Evolutionary conservation across 2,888 invertebrate genomes (phyloP), one percentile per base, ranked within the genome.

Genomic region (Chouioia cunea): DNA sequence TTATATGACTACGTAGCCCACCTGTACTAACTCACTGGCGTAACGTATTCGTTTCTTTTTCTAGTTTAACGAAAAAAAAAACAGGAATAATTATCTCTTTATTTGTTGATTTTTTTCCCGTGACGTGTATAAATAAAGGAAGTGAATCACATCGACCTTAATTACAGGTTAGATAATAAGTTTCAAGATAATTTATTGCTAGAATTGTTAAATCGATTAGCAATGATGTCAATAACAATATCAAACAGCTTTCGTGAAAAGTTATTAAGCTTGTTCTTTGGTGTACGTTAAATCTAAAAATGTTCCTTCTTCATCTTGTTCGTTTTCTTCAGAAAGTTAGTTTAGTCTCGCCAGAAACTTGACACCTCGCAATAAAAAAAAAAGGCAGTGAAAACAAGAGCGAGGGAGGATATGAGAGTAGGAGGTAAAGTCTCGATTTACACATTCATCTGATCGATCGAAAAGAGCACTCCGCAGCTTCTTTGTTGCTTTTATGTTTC

Each of bases 351-450:
- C 47, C n/a, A 15, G 67, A 65, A 71, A 71, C 44, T 60, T 46
- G 67, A 71, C 57, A 68, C 68, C 52, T 65, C 44, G 47, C 10
- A 20, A 27, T 48, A 36, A 36, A 58, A 48, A 56, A 59, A 52
- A 53, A 60, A 18, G 48, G 6, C 16, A 27, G 27, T 6, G 3
- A 27, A 47, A 64, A 44, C 3, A 18, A 60, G 27, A 10, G 18
- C 48, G n/a, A 20, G 43, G 12, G 43, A 36, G 36, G 36, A 27
- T 3, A 6, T 27, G 27, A 36, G 36, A 6, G 36, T 8, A 36
- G n/a, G 53, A 52, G 50, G 56, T 59, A 44, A 72, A 43, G 65
- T 68, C 72, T 68, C 68, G 65, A 68, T 72, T 68, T 72, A 60
- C 71, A 44, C 47, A 72, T 68, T 65, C 60, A 58, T 62, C 64